Conservation (phyloP, 2,113 vertebrate genomes). For the Epinephelus fuscoguttatus region DNA sequence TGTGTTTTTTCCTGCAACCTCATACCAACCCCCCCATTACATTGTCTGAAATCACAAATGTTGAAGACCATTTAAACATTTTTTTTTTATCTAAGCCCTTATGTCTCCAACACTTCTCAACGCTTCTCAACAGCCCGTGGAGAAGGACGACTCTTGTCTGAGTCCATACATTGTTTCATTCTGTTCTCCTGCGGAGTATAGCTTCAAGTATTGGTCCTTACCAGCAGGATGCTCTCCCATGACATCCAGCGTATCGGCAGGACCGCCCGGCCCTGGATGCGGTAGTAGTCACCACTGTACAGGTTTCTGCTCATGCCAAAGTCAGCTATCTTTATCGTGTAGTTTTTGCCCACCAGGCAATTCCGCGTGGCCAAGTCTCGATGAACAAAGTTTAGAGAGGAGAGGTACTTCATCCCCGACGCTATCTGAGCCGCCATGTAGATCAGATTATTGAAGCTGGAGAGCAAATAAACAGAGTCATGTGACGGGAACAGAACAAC, state of each 20-base stretch:
- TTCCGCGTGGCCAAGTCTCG: conserved; percentile 97
- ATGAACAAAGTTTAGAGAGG: conserved; percentile 97
- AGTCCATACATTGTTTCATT: too few species aligned
- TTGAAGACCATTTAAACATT: too few species aligned
- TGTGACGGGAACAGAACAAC: not conserved
- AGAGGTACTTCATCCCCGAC: conserved; percentile 98
- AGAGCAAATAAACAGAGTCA: not conserved
- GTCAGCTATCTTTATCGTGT: conserved; percentile 99
- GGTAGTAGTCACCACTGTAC: conserved; percentile 98
- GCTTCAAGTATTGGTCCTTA: conserved; percentile 57
- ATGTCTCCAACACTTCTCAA: too few species aligned
- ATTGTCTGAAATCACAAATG: too few species aligned
- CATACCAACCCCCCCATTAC: too few species aligned
- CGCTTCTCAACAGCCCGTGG: too few species aligned
- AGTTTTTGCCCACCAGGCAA: conserved; percentile 96
- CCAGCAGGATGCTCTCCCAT: conserved; percentile 99
- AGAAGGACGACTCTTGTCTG: too few species aligned
- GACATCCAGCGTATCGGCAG: conserved; percentile 99
- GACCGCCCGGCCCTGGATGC: conserved; percentile 96
- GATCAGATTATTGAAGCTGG: conserved; percentile 89
- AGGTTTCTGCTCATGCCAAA: conserved; percentile 99
- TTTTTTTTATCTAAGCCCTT: too few species aligned
- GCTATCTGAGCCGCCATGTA: conserved; percentile 97
- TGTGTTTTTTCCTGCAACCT: too few species aligned
- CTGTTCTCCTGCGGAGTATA: too few species aligned